A percentile compares a stretch with the other conserved stretches of the same genome.
Conservation (phyloP, 2,888 invertebrate genomes). For the Phaonia tiefii region DNA sequence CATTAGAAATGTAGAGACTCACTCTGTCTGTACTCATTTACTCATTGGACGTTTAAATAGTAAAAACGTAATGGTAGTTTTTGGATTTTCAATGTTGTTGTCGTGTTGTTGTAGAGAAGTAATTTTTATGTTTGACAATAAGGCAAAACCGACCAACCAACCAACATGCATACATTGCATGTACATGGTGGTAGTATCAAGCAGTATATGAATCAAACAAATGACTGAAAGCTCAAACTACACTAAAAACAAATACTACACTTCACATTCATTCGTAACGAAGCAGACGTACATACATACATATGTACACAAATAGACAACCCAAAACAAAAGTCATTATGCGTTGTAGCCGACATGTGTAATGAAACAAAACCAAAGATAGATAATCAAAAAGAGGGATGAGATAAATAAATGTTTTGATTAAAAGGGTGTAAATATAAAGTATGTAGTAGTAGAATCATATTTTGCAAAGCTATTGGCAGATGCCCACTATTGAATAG, state of each 20-base stretch:
- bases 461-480: no score
- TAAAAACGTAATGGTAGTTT: conserved; percentile 16
- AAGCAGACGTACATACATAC: neutral
- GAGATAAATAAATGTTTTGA: no score
- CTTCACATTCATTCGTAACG: no score
- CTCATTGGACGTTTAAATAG: neutral
- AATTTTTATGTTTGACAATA: neutral
- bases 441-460: no score
- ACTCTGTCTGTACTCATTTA: neutral
- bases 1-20: conserved; percentile 11
- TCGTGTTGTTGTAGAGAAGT: neutral
- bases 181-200: neutral
- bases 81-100: neutral
- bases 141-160: neutral
- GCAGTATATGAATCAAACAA: neutral
- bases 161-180: neutral
- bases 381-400: no score
- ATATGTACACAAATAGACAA: neutral
- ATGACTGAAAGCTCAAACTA: conserved; percentile 14
- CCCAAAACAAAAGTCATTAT: neutral
- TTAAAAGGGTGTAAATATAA: no score
- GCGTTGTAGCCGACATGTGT: conserved; percentile 19
- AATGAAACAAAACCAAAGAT: no score
- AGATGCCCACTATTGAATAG: no score
- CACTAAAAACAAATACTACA: no score